Evolutionary conservation across 1,140 invertebrate genomes (phyloP).

Genomic region (Sycophila sp.): DNA sequence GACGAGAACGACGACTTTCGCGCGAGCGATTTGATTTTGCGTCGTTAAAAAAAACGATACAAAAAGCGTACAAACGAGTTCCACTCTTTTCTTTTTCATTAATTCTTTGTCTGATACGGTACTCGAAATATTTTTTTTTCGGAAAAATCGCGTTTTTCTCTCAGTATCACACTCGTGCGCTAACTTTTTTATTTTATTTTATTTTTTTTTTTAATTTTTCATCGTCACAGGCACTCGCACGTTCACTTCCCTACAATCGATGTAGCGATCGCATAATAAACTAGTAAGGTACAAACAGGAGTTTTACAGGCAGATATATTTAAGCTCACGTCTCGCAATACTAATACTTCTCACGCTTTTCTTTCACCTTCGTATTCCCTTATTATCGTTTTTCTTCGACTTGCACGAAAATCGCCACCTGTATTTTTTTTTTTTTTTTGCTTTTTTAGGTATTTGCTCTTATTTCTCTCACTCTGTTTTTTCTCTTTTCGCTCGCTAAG

Average conservation of each 20-base stretch:
- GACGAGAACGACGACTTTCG: constrained; percentile 28
- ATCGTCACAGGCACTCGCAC: constrained; percentile 18
- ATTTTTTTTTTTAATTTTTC: neutral
- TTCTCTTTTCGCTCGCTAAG: neutral
- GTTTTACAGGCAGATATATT: constrained; percentile 49
- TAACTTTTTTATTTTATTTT: too few species aligned
- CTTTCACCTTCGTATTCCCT: neutral
- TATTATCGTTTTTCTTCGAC: neutral
- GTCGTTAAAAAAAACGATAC: constrained; percentile 33
- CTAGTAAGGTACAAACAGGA: constrained; percentile 57
- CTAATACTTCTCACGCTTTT: neutral
- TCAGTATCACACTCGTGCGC: neutral
- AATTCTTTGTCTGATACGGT: constrained; percentile 3
- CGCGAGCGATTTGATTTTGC: constrained; percentile 40
- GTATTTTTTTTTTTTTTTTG: neutral
- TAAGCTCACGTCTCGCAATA: constrained; percentile 51
- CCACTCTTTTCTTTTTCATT: neutral
- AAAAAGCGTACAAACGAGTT: constrained; percentile 28
- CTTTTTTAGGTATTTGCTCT: neutral
- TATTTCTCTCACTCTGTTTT: neutral
- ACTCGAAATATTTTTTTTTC: constrained; percentile 23
- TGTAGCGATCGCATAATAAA: constrained; percentile 46
- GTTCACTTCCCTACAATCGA: constrained; percentile 42
- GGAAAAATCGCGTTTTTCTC: neutral
- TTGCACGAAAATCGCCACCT: constrained; percentile 12